These are phyloP conservation scores for Cyrtorhinus lividipennis DNA, from an alignment of 1,140 invertebrate genomes.

Conservation along the genomic window DNA sequence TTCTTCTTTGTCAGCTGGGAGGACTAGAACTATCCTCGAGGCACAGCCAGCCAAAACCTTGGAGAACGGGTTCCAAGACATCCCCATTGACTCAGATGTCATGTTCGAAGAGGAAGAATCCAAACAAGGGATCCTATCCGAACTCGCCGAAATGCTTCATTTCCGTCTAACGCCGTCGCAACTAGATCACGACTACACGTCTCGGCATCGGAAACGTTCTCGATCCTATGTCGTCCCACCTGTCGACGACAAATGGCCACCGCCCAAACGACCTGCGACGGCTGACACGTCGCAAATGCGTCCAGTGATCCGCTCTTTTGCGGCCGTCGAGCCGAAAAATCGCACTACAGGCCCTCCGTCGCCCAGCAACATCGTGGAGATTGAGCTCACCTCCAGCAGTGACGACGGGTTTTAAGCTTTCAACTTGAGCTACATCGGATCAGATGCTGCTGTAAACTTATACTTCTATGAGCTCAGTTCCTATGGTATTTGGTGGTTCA, in stretches of 20 bases:
- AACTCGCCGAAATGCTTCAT: slow-evolving; percentile 32
- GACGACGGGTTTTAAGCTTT: slow-evolving; percentile 2
- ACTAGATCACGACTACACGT: slow-evolving; percentile 34
- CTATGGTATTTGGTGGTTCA: slow-evolving; percentile 5
- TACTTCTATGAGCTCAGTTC: slow-evolving; percentile 10
- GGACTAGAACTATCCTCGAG: slow-evolving; percentile 1
- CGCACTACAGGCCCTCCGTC: not conserved
- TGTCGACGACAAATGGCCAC: slow-evolving; percentile 33
- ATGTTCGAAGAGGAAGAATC: slow-evolving; percentile 11
- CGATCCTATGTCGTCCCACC: slow-evolving; percentile 29
- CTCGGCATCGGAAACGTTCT: slow-evolving; percentile 13
- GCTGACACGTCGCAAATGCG: not conserved
- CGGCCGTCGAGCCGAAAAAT: slow-evolving; percentile 4
- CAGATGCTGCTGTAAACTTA: slow-evolving; percentile 3
- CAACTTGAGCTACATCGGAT: no score
- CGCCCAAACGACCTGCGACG: slow-evolving; percentile 26
- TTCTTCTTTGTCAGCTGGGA: not conserved
- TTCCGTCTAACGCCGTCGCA: slow-evolving; percentile 30
- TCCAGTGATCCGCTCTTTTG: not conserved
- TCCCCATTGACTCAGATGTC: slow-evolving; percentile 13
- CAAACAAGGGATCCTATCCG: slow-evolving; percentile 29
- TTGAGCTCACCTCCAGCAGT: slow-evolving; percentile 7
- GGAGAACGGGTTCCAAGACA: slow-evolving; percentile 17
- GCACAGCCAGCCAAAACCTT: slow-evolving; percentile 11
- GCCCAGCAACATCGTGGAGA: slow-evolving; percentile 12